These are phyloP conservation scores for Trichogramma dendrolimi DNA, from an alignment of 2,888 invertebrate genomes.

Conservation along the genomic window DNA sequence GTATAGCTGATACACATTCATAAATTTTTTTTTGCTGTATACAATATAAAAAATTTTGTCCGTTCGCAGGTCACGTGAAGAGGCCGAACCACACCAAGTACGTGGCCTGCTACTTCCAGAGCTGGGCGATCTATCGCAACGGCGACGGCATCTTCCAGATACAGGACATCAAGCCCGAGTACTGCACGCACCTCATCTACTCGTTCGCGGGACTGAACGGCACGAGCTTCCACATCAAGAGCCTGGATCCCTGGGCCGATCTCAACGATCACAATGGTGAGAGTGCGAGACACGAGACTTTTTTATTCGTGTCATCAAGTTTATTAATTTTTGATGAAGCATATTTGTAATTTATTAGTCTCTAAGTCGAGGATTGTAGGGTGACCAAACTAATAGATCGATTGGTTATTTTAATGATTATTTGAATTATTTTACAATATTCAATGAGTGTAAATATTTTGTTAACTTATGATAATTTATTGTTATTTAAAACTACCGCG, in stretches of 20 bases:
- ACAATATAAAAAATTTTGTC: background rate
- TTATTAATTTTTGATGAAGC: no score
- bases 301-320: no score
- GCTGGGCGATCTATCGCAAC: conserved; percentile 75
- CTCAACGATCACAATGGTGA: conserved; percentile 71
- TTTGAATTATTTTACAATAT: no score
- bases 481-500: no score
- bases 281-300: conserved; percentile 42
- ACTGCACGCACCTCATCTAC: conserved; percentile 79
- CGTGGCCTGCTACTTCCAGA: conserved; percentile 76
- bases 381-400: no score
- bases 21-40: conserved; percentile 21
- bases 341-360: no score
- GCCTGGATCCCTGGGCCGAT: conserved; percentile 75
- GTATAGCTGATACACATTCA: no score
- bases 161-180: conserved; percentile 67
- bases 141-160: conserved; percentile 61
- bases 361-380: no score
- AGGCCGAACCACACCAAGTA: conserved; percentile 65
- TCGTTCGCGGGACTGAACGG: conserved; percentile 76
- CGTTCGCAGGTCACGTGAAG: background rate
- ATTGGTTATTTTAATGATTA: no score
- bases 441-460: no score
- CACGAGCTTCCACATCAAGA: conserved; percentile 63
- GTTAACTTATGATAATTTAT: no score